Evolutionary conservation across 2,797 vertebrate species (phyloP).

Genomic region (Macropodus opercularis): DNA sequence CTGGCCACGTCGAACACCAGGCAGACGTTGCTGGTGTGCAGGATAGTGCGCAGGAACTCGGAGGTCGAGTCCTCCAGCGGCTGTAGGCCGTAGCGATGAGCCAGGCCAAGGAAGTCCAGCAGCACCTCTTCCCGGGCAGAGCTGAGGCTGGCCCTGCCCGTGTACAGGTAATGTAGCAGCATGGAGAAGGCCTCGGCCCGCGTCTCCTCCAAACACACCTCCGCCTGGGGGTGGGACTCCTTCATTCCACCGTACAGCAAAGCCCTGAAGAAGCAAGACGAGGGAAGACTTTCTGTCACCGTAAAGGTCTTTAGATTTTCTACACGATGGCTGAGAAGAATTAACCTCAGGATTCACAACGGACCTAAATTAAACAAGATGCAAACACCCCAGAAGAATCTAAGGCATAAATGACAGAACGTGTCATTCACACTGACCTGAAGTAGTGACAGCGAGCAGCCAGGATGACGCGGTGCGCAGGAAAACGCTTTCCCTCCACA

Average conservation of each 20-base stretch:
- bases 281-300: too few relatives aligned
- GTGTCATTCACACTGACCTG: constrained; percentile 78
- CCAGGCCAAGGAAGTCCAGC: constrained; percentile 94
- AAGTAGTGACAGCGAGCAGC: constrained; percentile 97
- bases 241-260: constrained; percentile 96
- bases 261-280: constrained; percentile 79
- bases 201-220: constrained; percentile 94
- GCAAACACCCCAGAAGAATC: too few relatives aligned
- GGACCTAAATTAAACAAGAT: too few relatives aligned
- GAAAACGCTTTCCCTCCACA: constrained; percentile 95
- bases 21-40: constrained; percentile 94
- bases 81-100: constrained; percentile 96
- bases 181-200: constrained; percentile 95
- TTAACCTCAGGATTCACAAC: too few relatives aligned
- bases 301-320: too few relatives aligned
- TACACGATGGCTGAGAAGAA: too few relatives aligned
- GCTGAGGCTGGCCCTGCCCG: constrained; percentile 92
- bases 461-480: constrained; percentile 95
- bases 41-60: constrained; percentile 94
- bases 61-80: constrained; percentile 96
- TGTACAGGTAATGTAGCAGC: constrained; percentile 96
- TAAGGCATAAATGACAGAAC: too few relatives aligned
- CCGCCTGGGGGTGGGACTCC: constrained; percentile 94
- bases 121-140: constrained; percentile 94
- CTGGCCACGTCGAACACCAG: constrained; percentile 97